These are phyloP conservation scores for Plebejus anna DNA, from an alignment of 2,888 invertebrate species.

Conservation along the genomic window DNA sequence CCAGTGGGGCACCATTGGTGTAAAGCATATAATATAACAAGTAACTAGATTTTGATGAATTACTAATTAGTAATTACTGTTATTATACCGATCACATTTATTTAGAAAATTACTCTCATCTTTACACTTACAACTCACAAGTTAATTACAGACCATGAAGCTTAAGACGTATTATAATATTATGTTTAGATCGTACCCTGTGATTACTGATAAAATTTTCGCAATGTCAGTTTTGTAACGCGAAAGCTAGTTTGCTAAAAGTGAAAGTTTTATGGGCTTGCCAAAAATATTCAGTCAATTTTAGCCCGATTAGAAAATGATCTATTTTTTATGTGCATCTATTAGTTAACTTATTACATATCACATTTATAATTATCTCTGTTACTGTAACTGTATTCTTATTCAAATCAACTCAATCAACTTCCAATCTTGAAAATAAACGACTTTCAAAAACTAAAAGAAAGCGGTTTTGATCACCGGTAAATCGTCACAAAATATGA, in stretches of 20 bases:
- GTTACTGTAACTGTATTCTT: neutral
- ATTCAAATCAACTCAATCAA: neutral
- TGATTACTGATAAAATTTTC: neutral
- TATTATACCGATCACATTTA: no score
- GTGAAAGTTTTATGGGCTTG: conserved; percentile 16
- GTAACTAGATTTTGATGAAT: no score
- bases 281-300: conserved; percentile 4
- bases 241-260: conserved; percentile 14
- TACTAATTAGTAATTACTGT: no score
- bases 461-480: neutral
- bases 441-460: neutral
- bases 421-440: neutral
- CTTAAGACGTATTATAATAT: neutral
- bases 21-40: neutral
- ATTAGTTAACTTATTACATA: no score
- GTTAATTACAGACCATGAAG: neutral
- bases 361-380: neutral
- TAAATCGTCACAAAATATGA: neutral
- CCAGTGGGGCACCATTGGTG: no score
- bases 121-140: neutral
- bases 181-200: neutral
- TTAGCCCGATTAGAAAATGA: neutral
- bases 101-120: no score
- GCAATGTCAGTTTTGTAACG: conserved; percentile 1
- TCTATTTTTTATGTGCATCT: neutral